phyloP scores from a whole-genome alignment of 1,140 invertebrate genomes.

The Bemisia tabaci region DNA sequence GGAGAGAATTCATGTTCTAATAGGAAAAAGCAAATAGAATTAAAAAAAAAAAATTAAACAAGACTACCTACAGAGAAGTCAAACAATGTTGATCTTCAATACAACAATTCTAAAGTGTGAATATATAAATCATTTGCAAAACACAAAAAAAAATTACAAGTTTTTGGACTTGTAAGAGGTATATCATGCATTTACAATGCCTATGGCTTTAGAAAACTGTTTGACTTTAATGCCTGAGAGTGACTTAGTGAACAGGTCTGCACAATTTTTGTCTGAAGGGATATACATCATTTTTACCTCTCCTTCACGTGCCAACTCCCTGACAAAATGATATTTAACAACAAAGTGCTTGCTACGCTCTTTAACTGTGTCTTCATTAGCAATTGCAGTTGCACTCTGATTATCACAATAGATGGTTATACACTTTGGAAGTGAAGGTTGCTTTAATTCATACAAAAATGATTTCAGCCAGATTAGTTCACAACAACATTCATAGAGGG shows the following conservation, averaged over 20 bases:
- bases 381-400: not conserved
- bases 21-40: too few species aligned
- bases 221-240: not conserved
- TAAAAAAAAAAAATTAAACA: too few species aligned
- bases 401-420: conserved; percentile 1
- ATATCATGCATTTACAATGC: too few species aligned
- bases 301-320: not conserved
- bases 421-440: not conserved
- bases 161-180: too few species aligned
- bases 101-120: too few species aligned
- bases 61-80: too few species aligned
- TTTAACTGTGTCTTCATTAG: not conserved
- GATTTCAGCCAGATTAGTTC: conserved; percentile 14
- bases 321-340: conserved; percentile 4
- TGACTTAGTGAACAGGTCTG: conserved; percentile 8
- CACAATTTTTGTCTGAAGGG: not conserved
- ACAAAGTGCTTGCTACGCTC: not conserved
- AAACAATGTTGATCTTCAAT: too few species aligned
- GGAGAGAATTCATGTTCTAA: too few species aligned
- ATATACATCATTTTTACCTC: not conserved
- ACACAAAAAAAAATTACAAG: too few species aligned
- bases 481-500: conserved; percentile 17
- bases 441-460: not conserved
- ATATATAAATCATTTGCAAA: too few species aligned
- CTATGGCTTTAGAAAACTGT: too few species aligned